A percentile compares a stretch with the other conserved stretches of the same genome.
Conservation (phyloP, 2,888 invertebrate species). For the Metopia argyrocephala region DNA sequence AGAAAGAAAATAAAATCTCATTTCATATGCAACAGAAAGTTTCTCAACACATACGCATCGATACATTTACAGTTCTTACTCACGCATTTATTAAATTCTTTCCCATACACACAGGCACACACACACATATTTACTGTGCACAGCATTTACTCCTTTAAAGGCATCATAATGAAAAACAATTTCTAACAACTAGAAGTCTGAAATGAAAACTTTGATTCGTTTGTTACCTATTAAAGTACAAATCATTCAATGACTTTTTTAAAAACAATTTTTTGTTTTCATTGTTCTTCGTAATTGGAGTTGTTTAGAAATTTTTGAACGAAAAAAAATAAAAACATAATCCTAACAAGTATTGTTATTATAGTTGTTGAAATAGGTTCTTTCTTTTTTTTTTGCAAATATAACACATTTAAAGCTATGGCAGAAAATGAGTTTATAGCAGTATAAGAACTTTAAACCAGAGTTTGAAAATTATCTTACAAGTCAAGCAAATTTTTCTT, state of each 20-base stretch:
- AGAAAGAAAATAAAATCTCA: too few species aligned
- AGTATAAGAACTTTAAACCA: background rate
- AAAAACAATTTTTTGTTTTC: too few species aligned
- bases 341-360: too few species aligned
- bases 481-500: background rate
- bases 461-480: background rate
- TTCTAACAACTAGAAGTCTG: too few species aligned
- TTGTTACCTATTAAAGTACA: too few species aligned
- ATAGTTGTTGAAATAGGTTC: too few species aligned
- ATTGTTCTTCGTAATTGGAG: too few species aligned
- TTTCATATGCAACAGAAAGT: slow-evolving; percentile 54
- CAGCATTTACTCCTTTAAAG: background rate
- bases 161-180: background rate
- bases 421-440: background rate
- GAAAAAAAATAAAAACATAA: too few species aligned
- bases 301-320: too few species aligned
- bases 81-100: slow-evolving; percentile 10
- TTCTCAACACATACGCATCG: slow-evolving; percentile 4
- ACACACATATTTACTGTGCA: background rate
- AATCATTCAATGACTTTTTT: too few species aligned
- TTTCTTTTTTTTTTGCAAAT: too few species aligned
- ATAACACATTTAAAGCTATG: background rate
- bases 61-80: background rate
- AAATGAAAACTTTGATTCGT: too few species aligned
- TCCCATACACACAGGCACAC: slow-evolving; percentile 10